A percentile compares a stretch with the other conserved stretches of the same genome.
phyloP scores from a whole-genome alignment of 2,113 vertebrate species.

The Caretta caretta region DNA sequence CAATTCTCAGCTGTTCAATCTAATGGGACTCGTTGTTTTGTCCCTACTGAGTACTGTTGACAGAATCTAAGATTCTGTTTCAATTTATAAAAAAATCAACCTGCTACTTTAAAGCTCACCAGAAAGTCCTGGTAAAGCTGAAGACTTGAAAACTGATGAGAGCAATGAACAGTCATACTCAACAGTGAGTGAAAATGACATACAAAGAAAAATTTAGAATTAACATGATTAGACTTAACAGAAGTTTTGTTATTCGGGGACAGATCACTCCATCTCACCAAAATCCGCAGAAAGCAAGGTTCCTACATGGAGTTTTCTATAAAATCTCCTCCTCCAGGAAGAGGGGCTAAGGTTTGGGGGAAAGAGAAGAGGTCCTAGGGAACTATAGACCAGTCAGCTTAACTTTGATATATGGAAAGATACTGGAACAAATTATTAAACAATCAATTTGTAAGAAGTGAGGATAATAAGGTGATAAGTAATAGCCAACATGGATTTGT shows the following conservation, averaged over 20 bases:
- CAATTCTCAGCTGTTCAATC: neutral
- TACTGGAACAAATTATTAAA: too few species aligned
- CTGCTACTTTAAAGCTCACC: neutral
- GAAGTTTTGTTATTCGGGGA: neutral
- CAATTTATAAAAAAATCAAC: neutral
- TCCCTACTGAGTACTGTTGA: neutral
- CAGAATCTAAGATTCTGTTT: neutral
- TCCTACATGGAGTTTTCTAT: neutral
- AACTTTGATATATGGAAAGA: too few species aligned
- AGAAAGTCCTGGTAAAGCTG: neutral
- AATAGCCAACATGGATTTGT: too few species aligned
- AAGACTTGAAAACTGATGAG: neutral
- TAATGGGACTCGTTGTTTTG: neutral
- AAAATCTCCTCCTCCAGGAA: neutral
- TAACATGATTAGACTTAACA: neutral
- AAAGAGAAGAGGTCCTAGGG: too few species aligned
- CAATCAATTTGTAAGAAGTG: too few species aligned
- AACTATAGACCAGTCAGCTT: too few species aligned
- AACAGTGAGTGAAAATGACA: neutral
- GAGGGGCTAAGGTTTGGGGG: neutral
- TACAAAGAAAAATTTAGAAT: neutral
- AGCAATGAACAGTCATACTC: neutral
- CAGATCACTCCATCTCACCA: neutral
- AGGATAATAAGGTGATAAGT: too few species aligned
- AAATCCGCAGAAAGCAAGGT: neutral